Evolutionary conservation across 2,888 invertebrate genomes (phyloP), one percentile per base, ranked within the genome.

Genomic region (Pteria penguin): DNA sequence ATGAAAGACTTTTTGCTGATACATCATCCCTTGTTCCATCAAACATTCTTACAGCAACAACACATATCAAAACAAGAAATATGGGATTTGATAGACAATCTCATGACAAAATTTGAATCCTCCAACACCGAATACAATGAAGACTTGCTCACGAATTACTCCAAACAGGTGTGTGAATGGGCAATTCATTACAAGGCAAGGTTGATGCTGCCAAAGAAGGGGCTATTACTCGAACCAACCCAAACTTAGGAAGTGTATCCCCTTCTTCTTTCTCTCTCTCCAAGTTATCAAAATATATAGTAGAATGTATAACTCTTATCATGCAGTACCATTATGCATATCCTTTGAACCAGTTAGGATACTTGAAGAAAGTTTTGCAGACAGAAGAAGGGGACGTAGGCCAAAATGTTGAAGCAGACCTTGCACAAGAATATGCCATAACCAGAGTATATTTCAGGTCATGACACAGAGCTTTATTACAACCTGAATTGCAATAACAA

Each of bases 121-220:
- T 36, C 45, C 14, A 5, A 5, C 5, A 11, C 45, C 5, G 14
- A 5, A 36, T 14, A 5, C 45, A 11, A 5, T 36, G 45, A 36
- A 11, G 45, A 36, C 14, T 36, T 11, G 8, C 14, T 36, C 5
- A 11, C 14, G 5, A 36, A 36, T 36, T 36, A 36, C 14, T 11
- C 45, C 45, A 36, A 14, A 5, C 45, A 36, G 45, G 5, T 36
- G 14, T 14, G 5, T 36, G 45, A 36, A 36, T 76, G 76, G 79
- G 66, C 32, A 29, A 3, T 80, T 8, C 74, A 62, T 18, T 54
- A 72, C n/a, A 18, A 78, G n/a, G 68, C 75, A 54, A 32, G 24
- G 75, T 76, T 11, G 81, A 81, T 55, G 70, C 71, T 31, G 81
- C 72, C 11, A 67, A 61, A 26, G 76, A 78, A 36, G 78, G 80